phyloP scores from a whole-genome alignment of 2,888 invertebrate genomes.

The Crossocerus cetratus region DNA sequence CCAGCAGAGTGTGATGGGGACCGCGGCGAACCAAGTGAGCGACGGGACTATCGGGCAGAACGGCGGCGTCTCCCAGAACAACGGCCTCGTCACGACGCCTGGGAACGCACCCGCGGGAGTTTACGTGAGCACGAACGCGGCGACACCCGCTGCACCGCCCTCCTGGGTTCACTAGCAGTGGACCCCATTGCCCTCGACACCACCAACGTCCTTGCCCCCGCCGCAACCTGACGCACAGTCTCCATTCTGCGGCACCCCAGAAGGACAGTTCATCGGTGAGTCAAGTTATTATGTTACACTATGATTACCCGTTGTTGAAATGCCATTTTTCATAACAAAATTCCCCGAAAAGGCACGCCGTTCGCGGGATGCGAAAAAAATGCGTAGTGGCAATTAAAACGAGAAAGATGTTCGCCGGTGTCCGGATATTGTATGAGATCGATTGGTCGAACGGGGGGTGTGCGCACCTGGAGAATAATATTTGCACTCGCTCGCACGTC shows the following conservation, averaged over 20 bases:
- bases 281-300: slow-evolving; percentile 13
- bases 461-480: slow-evolving; percentile 55
- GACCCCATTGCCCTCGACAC: slow-evolving; percentile 69
- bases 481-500: slow-evolving; percentile 45
- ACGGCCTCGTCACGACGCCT: slow-evolving; percentile 52
- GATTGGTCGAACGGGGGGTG: slow-evolving; percentile 33
- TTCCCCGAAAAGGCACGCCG: too few relatives aligned
- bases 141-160: slow-evolving; percentile 79
- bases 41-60: slow-evolving; percentile 60
- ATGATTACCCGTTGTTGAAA: neutral
- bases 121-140: slow-evolving; percentile 72
- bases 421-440: slow-evolving; percentile 33
- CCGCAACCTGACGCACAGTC: slow-evolving; percentile 57
- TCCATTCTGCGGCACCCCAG: slow-evolving; percentile 56
- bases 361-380: too few relatives aligned
- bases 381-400: too few relatives aligned
- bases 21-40: slow-evolving; percentile 66
- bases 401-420: neutral
- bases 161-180: slow-evolving; percentile 81
- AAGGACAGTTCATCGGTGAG: slow-evolving; percentile 66
- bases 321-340: too few relatives aligned
- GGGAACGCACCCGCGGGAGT: slow-evolving; percentile 76
- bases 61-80: slow-evolving; percentile 45
- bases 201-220: slow-evolving; percentile 59
- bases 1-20: slow-evolving; percentile 78